These are phyloP conservation scores for Pseudonaja textilis DNA, from an alignment of 2,113 vertebrate species.

Conservation along the genomic window DNA sequence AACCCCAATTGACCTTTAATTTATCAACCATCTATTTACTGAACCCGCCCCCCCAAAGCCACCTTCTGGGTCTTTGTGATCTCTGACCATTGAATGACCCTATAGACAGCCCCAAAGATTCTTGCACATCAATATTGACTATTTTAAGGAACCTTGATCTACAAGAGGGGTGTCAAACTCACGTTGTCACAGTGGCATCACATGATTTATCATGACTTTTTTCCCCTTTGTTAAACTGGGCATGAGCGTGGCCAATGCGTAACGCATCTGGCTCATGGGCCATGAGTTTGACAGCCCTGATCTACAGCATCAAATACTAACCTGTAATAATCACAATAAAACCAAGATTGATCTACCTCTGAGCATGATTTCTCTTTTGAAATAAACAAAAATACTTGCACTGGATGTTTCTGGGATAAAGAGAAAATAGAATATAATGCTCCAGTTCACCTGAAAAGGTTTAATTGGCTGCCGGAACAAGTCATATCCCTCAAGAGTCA, in stretches of 20 bases:
- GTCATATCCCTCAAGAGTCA: conserved; percentile 62
- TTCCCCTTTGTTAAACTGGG: too few species aligned
- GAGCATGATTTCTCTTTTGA: neutral
- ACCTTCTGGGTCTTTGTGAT: neutral
- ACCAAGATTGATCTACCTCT: neutral
- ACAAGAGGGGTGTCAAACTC: too few species aligned
- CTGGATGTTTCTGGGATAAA: conserved; percentile 6
- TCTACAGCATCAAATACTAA: neutral
- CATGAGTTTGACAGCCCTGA: neutral
- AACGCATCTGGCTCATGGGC: too few species aligned
- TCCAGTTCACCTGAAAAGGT: conserved; percentile 74
- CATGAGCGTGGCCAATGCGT: too few species aligned
- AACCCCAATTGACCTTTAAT: neutral
- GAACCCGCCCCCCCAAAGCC: neutral
- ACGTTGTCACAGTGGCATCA: too few species aligned
- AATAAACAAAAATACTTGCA: neutral
- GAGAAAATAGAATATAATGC: neutral
- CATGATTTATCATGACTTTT: too few species aligned
- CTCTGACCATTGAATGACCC: neutral
- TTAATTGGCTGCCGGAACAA: conserved; percentile 68
- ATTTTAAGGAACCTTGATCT: neutral
- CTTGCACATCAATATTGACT: neutral
- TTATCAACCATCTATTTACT: neutral
- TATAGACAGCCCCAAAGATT: neutral
- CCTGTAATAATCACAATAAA: neutral